phyloP scores from a whole-genome alignment of 2,797 vertebrate genomes.

The Nasua narica region DNA sequence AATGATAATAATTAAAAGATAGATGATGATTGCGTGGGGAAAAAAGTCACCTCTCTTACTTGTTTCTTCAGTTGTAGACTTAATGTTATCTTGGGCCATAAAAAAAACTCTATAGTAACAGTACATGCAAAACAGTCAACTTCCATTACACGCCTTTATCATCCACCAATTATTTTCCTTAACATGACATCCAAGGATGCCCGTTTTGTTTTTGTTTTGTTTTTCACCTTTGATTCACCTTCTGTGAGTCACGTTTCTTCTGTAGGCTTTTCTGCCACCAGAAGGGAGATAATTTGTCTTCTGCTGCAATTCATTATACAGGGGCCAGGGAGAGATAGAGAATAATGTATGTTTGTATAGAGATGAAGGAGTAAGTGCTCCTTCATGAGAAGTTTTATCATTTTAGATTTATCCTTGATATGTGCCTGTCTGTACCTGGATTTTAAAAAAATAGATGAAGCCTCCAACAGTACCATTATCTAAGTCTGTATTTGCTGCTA shows the following conservation, averaged over 20 bases:
- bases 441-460: neutral
- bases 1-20: neutral
- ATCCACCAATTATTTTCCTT: neutral
- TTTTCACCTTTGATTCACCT: constrained; percentile 46
- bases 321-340: neutral
- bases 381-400: constrained; percentile 28
- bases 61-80: neutral
- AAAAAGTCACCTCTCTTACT: neutral
- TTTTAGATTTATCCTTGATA: constrained; percentile 23
- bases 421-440: neutral
- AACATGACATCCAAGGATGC: neutral
- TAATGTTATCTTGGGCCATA: neutral
- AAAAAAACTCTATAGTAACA: neutral
- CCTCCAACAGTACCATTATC: neutral
- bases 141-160: neutral
- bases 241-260: neutral
- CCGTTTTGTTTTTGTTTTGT: neutral
- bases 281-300: neutral
- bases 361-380: neutral
- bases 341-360: neutral
- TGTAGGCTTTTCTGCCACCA: neutral
- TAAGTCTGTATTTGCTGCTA: constrained; percentile 45
- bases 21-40: neutral
- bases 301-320: neutral
- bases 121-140: neutral